Evolutionary conservation across 2,888 invertebrate species (phyloP), one percentile per base, ranked within the genome.

Genomic region (Tipula lateralis): DNA sequence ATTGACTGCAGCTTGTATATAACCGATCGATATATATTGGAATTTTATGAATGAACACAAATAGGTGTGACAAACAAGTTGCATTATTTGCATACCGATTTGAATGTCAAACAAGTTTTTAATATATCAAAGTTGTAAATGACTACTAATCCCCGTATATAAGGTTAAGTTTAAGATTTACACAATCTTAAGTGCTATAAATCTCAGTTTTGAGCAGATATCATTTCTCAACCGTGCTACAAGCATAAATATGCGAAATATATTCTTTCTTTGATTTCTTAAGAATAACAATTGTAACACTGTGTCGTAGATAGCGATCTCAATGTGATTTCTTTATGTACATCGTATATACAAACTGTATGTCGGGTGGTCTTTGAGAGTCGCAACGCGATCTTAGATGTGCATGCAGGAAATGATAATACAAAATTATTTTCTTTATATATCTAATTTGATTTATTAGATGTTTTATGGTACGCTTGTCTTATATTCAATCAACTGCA

Each of bases 381-480:
- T 66, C 12, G 3, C n/a, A n/a, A n/a, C n/a, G n/a, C 6, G 13
- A 44, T 44, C 1, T 66, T 66, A 66, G 24, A 66, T 66, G 66
- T 66, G 24, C 66, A 66, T 24, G 66, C 66, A 66, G 66, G 66
- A 66, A 66, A 66, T 66, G 66, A 66, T 66, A 66, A 66, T 19
- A 66, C 66, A 66, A 66, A 66, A 66, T 66, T 66, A 66, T 24
- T 66, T 66, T 66, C 66, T 66, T n/a, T n/a, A n/a, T n/a, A 66
- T 66, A 66, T 66, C 12, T 66, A 24, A 66, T 66, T 66, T 66
- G 66, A 66, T 66, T 66, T 24, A 66, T 66, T 66, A 66, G 66
- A 24, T 66, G 24, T 66, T 66, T 66, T 66, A 66, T 66, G 66
- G 66, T 66, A 66, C 1, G 66, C 12, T 66, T 66, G 9, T 66